Evolutionary conservation across 2,113 vertebrate genomes (phyloP), one percentile per base, ranked within the genome.

Genomic region (Xiphorhynchus elegans): DNA sequence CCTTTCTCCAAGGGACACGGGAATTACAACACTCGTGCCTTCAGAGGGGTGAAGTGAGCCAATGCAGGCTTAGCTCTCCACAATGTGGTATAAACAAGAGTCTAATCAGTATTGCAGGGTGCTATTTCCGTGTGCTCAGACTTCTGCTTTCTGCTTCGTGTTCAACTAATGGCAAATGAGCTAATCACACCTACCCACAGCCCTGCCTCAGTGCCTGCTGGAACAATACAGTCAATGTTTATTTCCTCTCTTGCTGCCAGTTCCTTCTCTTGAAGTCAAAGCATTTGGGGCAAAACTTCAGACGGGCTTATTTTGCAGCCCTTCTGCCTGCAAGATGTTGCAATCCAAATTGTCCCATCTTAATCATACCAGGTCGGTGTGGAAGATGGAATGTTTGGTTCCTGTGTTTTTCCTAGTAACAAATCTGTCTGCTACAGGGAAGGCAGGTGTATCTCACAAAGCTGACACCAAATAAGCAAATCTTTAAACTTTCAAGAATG

Each of bases 141-240:
- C 84, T 93, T 83, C 93, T 90, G 90, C 78, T 92, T 95, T 95
- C 82, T 90, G 50, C 53, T 89, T 94, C 44, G 4, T 28, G 59
- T 74, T 56, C n/a, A 82, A 82, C 73, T 77, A 89, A 69, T 47
- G 49, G 64, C 42, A 63, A 63, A 46, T 68, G 90, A 95, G 80
- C 69, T 94, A 82, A 78, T 37, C n/a, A 59, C 85, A 53, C 44
- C 68, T 94, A 39, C 56, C 80, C 16, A 6, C 3, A 74, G 49
- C 39, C 35, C 29, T 80, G 75, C 37, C 26, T 93, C 3, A 0
- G 18, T 79, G 78, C 68, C 24, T 26, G 25, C 46, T 80, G 74
- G 64, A 64, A 63, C 53, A 68, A 50, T 21, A 53, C 42, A 75
- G 59, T 31, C 63, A 90, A 56, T 72, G 63, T 78, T 91, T 63